Percentiles rank a stretch among this genome's conserved stretches.
Evolutionary conservation across 1,140 invertebrate genomes (phyloP).

Genomic region (Holotrichia oblita): DNA sequence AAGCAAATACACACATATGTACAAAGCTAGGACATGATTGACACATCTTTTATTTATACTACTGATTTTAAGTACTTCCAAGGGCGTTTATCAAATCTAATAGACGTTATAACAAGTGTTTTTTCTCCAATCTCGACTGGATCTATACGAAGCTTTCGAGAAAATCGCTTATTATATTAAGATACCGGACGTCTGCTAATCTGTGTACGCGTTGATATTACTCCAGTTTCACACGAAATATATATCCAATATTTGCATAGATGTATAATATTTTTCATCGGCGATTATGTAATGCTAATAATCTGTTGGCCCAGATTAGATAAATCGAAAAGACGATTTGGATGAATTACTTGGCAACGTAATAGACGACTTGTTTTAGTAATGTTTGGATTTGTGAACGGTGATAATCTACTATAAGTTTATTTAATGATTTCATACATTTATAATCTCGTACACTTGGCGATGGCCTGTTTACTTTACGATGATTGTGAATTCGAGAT

Average conservation of each 20-base stretch:
- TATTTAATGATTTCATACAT: neutral
- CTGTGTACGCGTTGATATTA: neutral
- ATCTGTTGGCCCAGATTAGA: neutral
- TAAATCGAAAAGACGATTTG: neutral
- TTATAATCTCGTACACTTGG: too few relatives aligned
- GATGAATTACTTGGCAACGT: neutral
- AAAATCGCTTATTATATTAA: conserved; percentile 2
- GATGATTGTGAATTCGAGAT: neutral
- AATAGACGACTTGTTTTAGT: neutral
- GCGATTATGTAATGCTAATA: neutral
- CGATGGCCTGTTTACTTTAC: too few relatives aligned
- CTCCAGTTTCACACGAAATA: neutral
- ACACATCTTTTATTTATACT: neutral
- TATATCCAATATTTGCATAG: neutral
- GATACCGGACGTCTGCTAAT: neutral
- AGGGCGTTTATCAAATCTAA: neutral
- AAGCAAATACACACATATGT: neutral
- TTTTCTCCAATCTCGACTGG: neutral
- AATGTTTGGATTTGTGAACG: conserved; percentile 1
- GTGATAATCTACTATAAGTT: neutral
- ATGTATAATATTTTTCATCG: neutral
- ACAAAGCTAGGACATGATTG: conserved; percentile 1
- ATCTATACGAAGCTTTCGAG: neutral
- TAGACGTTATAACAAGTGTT: neutral
- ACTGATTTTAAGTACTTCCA: neutral